phyloP scores from a whole-genome alignment of 2,113 vertebrate species.

The Herpailurus yagouaroundi region DNA sequence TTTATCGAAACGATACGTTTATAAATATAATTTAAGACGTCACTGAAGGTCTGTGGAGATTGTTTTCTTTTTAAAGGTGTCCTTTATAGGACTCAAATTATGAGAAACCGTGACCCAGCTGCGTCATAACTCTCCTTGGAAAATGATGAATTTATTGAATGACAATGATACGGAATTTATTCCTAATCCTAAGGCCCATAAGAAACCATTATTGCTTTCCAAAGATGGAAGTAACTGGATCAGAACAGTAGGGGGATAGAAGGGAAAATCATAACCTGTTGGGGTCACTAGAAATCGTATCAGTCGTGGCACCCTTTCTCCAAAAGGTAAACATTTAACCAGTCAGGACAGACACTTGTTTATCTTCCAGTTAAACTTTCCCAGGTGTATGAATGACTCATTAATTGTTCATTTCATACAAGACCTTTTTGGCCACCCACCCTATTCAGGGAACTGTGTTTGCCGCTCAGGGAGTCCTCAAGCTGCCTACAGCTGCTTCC shows the following conservation, averaged over 20 bases:
- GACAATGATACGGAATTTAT: slow-evolving; percentile 22
- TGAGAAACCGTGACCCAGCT: slow-evolving; percentile 21
- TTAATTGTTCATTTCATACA: slow-evolving; percentile 44
- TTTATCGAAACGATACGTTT: slow-evolving; percentile 43
- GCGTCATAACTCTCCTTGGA: slow-evolving; percentile 45
- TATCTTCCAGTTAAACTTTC: slow-evolving; percentile 55
- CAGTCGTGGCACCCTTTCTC: background rate
- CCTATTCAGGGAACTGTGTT: background rate
- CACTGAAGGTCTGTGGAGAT: background rate
- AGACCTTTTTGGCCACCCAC: background rate
- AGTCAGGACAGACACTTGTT: slow-evolving; percentile 41
- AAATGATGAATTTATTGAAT: background rate
- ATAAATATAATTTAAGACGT: slow-evolving; percentile 18
- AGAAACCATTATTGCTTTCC: slow-evolving; percentile 5
- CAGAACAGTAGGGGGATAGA: background rate
- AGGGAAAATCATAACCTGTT: slow-evolving; percentile 46
- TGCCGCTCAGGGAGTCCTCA: background rate
- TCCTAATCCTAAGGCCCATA: background rate
- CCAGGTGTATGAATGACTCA: slow-evolving; percentile 44
- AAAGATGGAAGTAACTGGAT: background rate
- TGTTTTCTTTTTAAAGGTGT: background rate
- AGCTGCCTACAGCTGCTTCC: background rate
- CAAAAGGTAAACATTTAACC: slow-evolving; percentile 54
- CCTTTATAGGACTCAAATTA: background rate
- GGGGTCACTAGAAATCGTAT: background rate